Conservation (phyloP, 2,888 invertebrate species). For the Schizotus pectinicornis region DNA sequence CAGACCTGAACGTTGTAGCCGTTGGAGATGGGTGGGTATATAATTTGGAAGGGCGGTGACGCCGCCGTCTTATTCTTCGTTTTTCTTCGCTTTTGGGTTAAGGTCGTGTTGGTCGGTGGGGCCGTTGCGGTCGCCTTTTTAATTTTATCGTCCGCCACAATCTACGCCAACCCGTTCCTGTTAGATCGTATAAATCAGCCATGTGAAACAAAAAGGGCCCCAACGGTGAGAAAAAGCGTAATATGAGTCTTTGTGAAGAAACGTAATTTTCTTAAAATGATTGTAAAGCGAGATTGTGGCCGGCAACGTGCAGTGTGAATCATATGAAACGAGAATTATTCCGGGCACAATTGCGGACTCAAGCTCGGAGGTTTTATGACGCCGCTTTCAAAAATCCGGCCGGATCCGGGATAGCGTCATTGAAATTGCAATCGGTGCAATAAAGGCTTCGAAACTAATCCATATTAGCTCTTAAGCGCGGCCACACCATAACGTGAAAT, state of each 20-base stretch:
- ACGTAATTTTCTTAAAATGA: constrained; percentile 1
- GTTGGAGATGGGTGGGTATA: neutral
- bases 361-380: too few species aligned
- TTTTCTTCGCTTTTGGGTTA: constrained; percentile 18
- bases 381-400: neutral
- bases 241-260: constrained; percentile 7
- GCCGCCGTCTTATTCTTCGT: neutral
- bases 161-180: constrained; percentile 35
- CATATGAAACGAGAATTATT: neutral
- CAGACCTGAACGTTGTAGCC: neutral
- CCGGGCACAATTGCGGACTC: neutral
- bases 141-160: constrained; percentile 31
- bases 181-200: constrained; percentile 35
- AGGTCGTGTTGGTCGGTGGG: constrained; percentile 18
- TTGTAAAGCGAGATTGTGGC: neutral
- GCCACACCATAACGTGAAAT: constrained; percentile 14
- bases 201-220: constrained; percentile 35
- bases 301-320: neutral
- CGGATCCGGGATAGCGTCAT: neutral
- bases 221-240: constrained; percentile 24
- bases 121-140: constrained; percentile 25
- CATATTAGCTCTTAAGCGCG: constrained; percentile 9
- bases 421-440: constrained; percentile 9
- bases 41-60: constrained; percentile 11
- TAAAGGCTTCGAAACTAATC: constrained; percentile 5